Evolutionary conservation across 2,113 vertebrate species (phyloP).

Genomic region (Sporophila hypoxantha): DNA sequence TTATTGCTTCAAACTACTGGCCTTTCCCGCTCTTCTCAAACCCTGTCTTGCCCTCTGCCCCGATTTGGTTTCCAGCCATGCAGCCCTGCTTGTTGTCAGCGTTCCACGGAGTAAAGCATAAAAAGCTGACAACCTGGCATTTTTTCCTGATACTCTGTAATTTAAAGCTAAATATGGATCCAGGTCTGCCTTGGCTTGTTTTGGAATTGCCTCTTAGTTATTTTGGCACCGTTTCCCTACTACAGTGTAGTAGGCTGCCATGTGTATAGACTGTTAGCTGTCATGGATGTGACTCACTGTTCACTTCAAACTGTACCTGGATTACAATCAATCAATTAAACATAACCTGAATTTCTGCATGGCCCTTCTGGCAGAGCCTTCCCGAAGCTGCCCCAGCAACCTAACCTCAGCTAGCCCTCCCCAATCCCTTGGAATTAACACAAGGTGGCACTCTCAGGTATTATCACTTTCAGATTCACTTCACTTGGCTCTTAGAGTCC

Average conservation of each 20-base stretch:
- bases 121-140: neutral
- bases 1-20: no score
- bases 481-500: neutral
- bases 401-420: neutral
- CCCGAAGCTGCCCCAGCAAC: neutral
- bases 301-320: neutral
- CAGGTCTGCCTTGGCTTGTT: neutral
- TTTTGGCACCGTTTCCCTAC: neutral
- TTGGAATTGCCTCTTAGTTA: neutral
- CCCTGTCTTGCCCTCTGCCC: neutral
- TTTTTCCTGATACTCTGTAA: neutral
- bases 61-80: neutral
- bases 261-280: neutral
- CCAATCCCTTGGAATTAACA: neutral
- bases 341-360: fast-evolving
- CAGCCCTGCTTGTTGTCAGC: neutral
- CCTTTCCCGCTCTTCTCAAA: no score
- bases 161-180: neutral
- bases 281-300: neutral
- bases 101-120: neutral
- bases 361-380: neutral
- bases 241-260: neutral
- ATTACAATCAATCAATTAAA: neutral
- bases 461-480: neutral
- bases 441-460: neutral